Conservation (phyloP, 2,797 vertebrate species). For the Sebastes itinus region DNA sequence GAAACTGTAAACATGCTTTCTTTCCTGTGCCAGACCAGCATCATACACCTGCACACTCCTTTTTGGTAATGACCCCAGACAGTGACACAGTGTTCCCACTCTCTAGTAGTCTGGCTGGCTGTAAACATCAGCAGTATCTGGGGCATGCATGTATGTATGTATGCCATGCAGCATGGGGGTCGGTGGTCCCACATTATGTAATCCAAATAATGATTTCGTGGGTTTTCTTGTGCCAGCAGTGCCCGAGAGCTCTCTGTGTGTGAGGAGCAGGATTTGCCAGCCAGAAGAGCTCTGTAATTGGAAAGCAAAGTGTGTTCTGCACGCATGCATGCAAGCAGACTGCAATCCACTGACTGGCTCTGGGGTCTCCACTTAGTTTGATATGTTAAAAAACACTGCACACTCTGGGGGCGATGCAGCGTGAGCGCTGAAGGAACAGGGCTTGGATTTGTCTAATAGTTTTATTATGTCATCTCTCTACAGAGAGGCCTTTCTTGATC, state of each 20-base stretch:
- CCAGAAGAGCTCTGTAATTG: constrained; percentile 38
- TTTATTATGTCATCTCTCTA: constrained; percentile 35
- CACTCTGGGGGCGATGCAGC: constrained; percentile 3
- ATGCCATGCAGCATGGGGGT: constrained; percentile 57
- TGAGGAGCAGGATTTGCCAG: constrained; percentile 20
- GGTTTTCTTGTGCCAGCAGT: constrained; percentile 42
- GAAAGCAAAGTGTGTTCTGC: constrained; percentile 50
- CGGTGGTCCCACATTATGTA: constrained; percentile 68
- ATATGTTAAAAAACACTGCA: constrained; percentile 36
- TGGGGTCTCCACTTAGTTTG: constrained; percentile 27
- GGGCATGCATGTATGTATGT: constrained; percentile 24
- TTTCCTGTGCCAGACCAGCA: neutral
- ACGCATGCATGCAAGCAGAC: constrained; percentile 18
- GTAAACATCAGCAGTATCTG: constrained; percentile 47
- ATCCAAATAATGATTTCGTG: constrained; percentile 64
- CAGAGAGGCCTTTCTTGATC: constrained; percentile 34
- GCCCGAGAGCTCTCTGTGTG: constrained; percentile 26
- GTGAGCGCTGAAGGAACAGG: constrained; percentile 3
- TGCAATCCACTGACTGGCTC: constrained; percentile 19
- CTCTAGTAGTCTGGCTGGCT: constrained; percentile 1
- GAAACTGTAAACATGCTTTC: constrained; percentile 60
- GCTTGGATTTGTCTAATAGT: constrained; percentile 24
- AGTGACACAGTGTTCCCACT: neutral
- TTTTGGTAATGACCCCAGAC: constrained; percentile 29
- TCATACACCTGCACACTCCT: constrained; percentile 50